Base-by-base conservation (phyloP, 2,113 vertebrate genomes). In the Addax nasomaculatus region DNA sequence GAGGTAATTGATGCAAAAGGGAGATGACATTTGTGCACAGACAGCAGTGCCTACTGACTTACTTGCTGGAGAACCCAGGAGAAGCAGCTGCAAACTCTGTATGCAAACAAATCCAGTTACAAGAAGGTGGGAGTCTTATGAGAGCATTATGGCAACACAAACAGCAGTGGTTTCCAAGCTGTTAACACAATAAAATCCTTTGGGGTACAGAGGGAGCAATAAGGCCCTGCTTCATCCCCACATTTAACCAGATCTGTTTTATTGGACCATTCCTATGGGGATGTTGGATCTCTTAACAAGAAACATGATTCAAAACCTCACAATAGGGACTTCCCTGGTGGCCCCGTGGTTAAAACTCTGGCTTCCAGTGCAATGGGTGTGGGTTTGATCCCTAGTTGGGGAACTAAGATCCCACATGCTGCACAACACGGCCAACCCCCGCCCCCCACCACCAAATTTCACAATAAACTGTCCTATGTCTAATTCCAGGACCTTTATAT, bases 381-480 rank as follows among this genome's bases (percentile, higher is more conserved):
- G 39, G 39, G 70, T 76, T 43, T 76, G 70, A 76, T 43, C 39
- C 39, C 39, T 43, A 14, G 39, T 43, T 27, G 23, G 70, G 39
- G 36, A 76, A 7, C 70, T 76, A 43, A 27, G 70, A 76, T 27
- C 23, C 36, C 23, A 76, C 23, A 43, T 43, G 39, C 39, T 73
- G 39, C 12, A 73, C 36, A 76, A 43, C 3, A 76, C 27, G 39
- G 23, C 70, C 70, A 76, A 19, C 53, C 51, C 14, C 15, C 12
- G 0, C 3, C 21, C 2, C 6, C 5, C 17, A 10, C 11, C 6
- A 3, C 11, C 11, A 43, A 43, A 43, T 27, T 76, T 43, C 70
- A 14, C 70, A 43, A 43, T 76, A 27, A 76, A 39, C 39, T 51
- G 13, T 27, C 29, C 15, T 93, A 5, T 7, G 62, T 33, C 62